Base-by-base conservation (phyloP, 2,888 invertebrate species). In the Diarsia dahlii region DNA sequence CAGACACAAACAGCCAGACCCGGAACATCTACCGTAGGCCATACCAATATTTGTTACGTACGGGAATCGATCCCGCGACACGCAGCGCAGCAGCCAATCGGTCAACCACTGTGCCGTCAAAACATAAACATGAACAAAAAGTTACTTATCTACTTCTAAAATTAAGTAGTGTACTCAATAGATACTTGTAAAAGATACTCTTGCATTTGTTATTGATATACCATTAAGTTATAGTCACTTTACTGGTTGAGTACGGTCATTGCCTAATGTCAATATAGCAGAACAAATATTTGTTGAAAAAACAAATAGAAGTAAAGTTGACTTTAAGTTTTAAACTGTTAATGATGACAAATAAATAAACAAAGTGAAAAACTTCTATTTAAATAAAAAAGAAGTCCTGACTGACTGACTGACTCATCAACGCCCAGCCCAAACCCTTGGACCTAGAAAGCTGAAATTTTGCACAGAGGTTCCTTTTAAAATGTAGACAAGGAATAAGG, bases 191-290 rank as follows among this genome's bases (percentile, higher is more conserved):
- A 79, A 63, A 15, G 71, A 80, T 80, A 80, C 54, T 56, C 15
- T 63, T 28, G 5, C 8, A 46, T 56, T 56, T 80, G 12, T 45
- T 63, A 80, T 77, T 77, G 80, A 72, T 28, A 80, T 76, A 80
- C 62, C 58, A 20, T 58, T 54, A 45, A 48, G 4, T 3, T 23
- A 23, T 20, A 23, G 3, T 6, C 28, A 58, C 28, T 58, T 28
- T 15, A 56, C 13, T 56, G 2, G 56, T 23, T 56, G 23, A 15
- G 20, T 52, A 23, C 3, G 12, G 45, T 34, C 45, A 50, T 18
- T n/a, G 9, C n/a, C 15, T 62, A 67, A 2, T 52, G 52, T 54
- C 45, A 72, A n/a, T 54, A 34, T 15, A 46, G 0, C 8, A n/a
- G 10, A 13, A 18, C 39, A 65, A 81, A 74, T 81, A 80, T 80